Evolutionary conservation across 2,797 vertebrate genomes (phyloP), one percentile per base, ranked within the genome.

Genomic region (Graptemys geographica): DNA sequence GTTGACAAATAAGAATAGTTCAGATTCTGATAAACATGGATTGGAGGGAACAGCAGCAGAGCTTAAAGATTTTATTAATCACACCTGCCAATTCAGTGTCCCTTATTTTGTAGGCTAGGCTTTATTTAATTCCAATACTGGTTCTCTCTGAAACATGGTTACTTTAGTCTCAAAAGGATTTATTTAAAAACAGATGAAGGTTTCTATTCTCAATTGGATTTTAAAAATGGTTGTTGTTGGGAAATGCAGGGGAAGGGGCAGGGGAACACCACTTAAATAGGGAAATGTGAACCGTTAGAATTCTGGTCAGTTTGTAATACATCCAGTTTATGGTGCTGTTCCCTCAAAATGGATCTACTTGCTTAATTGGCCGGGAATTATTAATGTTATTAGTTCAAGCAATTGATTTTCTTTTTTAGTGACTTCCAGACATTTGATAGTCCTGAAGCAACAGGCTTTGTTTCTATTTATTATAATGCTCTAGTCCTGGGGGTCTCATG

Each of bases 201-300:
- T 90, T 96, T 95, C 2, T 1, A 86, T 94, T 88, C 84, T 87
- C 72, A 37, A 53, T 27, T 76, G 69, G 37, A 62, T 79, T 86
- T 91, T 79, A 51, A 72, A 72, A 72, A 72, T 23, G 19, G n/a
- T 21, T 5, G 10, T 23, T 9, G 33, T 11, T 69, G 65, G 65
- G 65, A 37, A n/a, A 9, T 19, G 33, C 4, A 5, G 19, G n/a
- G 9, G 8, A 72, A 18, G 10, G 19, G n/a, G 19, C 18, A 41
- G 65, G n/a, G 28, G 47, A 79, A 27, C 51, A n/a, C 16, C 23
- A 62, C 55, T 23, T 62, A 52, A 56, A 69, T 41, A 3, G 80
- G 51, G 84, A 57, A 92, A 28, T 52, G 51, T 55, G 81, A 86
- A 85, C 4, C 15, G 8, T 47, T 92, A 8, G 59, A 41, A 31